Percentiles rank a stretch among this genome's conserved stretches.
Evolutionary conservation across 2,888 invertebrate species (phyloP).

Genomic region (Psylliodes chrysocephalus): DNA sequence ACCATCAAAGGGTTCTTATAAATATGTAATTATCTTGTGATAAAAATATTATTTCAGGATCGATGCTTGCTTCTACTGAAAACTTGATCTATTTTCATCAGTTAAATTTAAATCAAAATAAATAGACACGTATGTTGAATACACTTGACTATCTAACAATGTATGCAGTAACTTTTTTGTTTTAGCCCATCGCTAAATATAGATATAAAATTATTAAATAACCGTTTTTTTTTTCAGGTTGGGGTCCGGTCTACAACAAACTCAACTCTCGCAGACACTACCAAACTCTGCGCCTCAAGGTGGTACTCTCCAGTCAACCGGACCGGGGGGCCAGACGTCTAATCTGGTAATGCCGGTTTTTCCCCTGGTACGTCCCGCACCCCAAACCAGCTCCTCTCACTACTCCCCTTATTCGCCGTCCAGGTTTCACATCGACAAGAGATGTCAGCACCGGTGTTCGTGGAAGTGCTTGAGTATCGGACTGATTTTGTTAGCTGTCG

Average conservation of each 20-base stretch:
- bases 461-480: conserved; percentile 97
- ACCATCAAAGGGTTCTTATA: too few species aligned
- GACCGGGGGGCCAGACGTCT: conserved; percentile 65
- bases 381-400: conserved; percentile 74
- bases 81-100: too few species aligned
- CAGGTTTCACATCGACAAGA: conserved; percentile 93
- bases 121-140: too few species aligned
- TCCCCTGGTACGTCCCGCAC: conserved; percentile 72
- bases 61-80: too few species aligned
- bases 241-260: conserved; percentile 66
- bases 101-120: too few species aligned
- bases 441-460: conserved; percentile 92
- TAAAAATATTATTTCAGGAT: too few species aligned
- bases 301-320: conserved; percentile 66
- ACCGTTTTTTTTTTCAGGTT: conserved; percentile 62
- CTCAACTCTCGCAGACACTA: conserved; percentile 68
- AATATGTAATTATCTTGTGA: too few species aligned
- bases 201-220: too few species aligned
- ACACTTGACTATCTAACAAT: too few species aligned
- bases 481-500: conserved; percentile 89
- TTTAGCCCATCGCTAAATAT: too few species aligned
- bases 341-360: conserved; percentile 89
- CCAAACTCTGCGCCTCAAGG: conserved; percentile 73
- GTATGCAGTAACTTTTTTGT: too few species aligned
- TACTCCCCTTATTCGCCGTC: conserved; percentile 92